Conservation (phyloP, 2,113 vertebrate genomes). For the Dryoscopus gambensis region DNA sequence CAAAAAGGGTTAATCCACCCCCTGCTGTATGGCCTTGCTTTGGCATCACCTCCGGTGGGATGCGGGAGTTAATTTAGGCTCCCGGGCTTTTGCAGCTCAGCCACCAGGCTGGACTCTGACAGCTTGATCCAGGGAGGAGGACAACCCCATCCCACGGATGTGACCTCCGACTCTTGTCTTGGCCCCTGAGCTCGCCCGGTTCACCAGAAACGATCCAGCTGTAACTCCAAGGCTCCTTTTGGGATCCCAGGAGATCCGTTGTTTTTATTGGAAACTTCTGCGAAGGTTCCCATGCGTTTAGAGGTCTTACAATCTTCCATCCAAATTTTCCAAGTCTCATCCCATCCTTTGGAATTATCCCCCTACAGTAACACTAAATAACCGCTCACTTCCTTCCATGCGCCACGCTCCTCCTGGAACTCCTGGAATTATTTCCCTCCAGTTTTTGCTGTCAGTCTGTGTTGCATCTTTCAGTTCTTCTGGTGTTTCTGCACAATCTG, state of each 20-base stretch:
- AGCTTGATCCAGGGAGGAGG: neutral
- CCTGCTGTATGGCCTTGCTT: neutral
- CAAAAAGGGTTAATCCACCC: neutral
- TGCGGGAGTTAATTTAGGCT: neutral
- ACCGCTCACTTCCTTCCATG: neutral
- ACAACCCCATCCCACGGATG: neutral
- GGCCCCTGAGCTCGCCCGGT: neutral
- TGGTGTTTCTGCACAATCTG: neutral
- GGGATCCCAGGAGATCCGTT: too few species aligned
- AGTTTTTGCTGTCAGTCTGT: neutral
- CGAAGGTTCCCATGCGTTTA: neutral
- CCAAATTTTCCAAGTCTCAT: neutral
- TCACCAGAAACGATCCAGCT: fast-evolving
- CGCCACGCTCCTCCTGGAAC: neutral
- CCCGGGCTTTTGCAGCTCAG: neutral
- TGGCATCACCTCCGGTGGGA: neutral
- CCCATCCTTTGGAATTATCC: neutral
- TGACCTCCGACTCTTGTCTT: neutral
- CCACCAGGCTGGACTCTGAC: neutral
- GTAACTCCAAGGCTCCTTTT: fast-evolving
- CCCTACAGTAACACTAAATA: fast-evolving
- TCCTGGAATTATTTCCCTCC: neutral
- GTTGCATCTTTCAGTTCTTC: neutral
- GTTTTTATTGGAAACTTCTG: neutral
- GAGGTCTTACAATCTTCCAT: neutral